Percentiles rank a stretch among this genome's conserved stretches.
Conservation (phyloP, 2,113 vertebrate genomes). For the Chaetorhynchus papuensis region DNA sequence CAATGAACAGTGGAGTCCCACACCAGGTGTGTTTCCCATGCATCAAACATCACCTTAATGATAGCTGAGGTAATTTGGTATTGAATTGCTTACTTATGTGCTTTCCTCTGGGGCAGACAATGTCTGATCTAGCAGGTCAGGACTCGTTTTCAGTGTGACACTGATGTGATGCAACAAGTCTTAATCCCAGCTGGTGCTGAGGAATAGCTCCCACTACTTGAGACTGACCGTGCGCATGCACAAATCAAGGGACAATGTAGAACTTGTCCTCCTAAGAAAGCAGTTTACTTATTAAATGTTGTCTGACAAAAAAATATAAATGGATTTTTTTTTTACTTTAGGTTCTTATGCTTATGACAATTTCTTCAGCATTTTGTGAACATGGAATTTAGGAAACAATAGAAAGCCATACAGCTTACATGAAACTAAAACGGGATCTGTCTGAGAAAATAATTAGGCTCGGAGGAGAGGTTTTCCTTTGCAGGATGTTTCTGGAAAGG, state of each 20-base stretch:
- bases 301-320: neutral
- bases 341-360: neutral
- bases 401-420: neutral
- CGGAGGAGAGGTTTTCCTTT: slow-evolving; percentile 14
- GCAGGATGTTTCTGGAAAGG: slow-evolving; percentile 31
- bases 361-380: neutral
- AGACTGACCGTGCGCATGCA: neutral
- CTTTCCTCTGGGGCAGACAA: neutral
- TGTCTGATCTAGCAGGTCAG: neutral
- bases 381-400: neutral
- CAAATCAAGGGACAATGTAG: neutral
- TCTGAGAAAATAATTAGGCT: slow-evolving; percentile 48
- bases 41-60: neutral
- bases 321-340: neutral
- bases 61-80: slow-evolving; percentile 3
- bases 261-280: neutral
- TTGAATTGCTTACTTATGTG: neutral
- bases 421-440: neutral
- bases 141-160: neutral
- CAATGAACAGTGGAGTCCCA: neutral
- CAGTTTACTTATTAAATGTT: neutral
- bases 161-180: neutral
- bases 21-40: neutral
- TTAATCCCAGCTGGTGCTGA: neutral
- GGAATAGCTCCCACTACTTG: neutral